A percentile compares a stretch with the other conserved stretches of the same genome.
These are phyloP conservation scores for Pachypeltis micranthus DNA, from an alignment of 1,140 invertebrate species.

Conservation along the genomic window DNA sequence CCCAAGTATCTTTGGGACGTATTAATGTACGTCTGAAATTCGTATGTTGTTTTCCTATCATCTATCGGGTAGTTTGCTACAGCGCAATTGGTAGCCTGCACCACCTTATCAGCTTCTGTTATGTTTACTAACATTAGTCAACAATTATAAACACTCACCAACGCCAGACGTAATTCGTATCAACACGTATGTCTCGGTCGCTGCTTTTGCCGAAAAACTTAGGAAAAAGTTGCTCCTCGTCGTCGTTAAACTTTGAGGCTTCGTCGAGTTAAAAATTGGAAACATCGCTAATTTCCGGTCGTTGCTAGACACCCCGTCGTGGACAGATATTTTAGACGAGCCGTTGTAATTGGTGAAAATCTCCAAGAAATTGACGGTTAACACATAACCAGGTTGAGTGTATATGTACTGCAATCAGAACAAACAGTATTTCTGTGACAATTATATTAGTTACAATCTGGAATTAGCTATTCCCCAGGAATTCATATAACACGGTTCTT, in stretches of 20 bases:
- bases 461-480: too few relatives aligned
- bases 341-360: slow-evolving; percentile 60
- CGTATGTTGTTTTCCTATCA: too few relatives aligned
- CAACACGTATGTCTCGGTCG: slow-evolving; percentile 56
- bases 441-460: too few relatives aligned
- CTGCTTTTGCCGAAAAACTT: slow-evolving; percentile 53
- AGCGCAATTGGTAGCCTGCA: too few relatives aligned
- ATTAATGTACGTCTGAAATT: too few relatives aligned
- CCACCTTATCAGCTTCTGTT: too few relatives aligned
- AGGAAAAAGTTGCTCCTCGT: slow-evolving; percentile 64
- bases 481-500: too few relatives aligned
- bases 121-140: slow-evolving; percentile 16
- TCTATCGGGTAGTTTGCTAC: too few relatives aligned
- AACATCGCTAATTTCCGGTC: slow-evolving; percentile 57
- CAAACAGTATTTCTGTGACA: too few relatives aligned
- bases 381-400: slow-evolving; percentile 57
- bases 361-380: slow-evolving; percentile 73
- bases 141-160: slow-evolving; percentile 33
- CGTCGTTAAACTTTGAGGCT: slow-evolving; percentile 72
- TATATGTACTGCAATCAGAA: slow-evolving; percentile 47
- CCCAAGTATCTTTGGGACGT: too few relatives aligned
- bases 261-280: slow-evolving; percentile 59
- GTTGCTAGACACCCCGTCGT: slow-evolving; percentile 57
- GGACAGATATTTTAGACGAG: slow-evolving; percentile 58
- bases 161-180: slow-evolving; percentile 62